Conservation (phyloP, 2,797 vertebrate genomes). For the Leptoclinus maculatus region DNA sequence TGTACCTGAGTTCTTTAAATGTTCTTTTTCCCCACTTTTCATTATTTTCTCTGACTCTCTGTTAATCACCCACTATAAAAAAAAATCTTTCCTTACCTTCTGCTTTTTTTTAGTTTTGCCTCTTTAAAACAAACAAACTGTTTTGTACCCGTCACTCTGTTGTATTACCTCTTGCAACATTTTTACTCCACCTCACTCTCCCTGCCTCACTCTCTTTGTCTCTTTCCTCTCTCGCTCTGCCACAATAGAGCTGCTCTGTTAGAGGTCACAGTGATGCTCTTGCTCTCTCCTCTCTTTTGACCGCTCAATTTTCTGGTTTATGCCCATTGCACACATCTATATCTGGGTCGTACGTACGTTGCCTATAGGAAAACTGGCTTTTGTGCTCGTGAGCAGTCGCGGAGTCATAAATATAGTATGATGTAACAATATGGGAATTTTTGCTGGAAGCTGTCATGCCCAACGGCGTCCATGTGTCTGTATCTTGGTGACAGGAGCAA, state of each 20-base stretch:
- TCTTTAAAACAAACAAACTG: neutral
- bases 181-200: conserved; percentile 4
- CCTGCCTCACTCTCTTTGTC: conserved; percentile 20
- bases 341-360: conserved; percentile 25
- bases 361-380: conserved; percentile 20
- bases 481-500: conserved; percentile 82
- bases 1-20: neutral
- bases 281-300: conserved; percentile 41
- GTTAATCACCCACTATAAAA: neutral
- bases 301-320: conserved; percentile 53
- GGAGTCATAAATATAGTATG: conserved; percentile 57
- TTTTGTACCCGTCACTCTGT: conserved; percentile 1
- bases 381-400: conserved; percentile 21
- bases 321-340: conserved; percentile 23
- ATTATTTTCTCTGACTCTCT: neutral
- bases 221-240: conserved; percentile 29
- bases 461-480: conserved; percentile 61
- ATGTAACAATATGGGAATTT: conserved; percentile 59
- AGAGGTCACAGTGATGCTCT: conserved; percentile 41
- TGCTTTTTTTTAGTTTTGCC: neutral
- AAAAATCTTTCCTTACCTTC: neutral
- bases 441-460: conserved; percentile 50
- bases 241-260: conserved; percentile 62
- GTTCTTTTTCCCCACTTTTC: neutral
- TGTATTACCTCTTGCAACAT: conserved; percentile 21